phyloP scores from a whole-genome alignment of 2,797 vertebrate genomes.

The Malacoctenus gilli region DNA sequence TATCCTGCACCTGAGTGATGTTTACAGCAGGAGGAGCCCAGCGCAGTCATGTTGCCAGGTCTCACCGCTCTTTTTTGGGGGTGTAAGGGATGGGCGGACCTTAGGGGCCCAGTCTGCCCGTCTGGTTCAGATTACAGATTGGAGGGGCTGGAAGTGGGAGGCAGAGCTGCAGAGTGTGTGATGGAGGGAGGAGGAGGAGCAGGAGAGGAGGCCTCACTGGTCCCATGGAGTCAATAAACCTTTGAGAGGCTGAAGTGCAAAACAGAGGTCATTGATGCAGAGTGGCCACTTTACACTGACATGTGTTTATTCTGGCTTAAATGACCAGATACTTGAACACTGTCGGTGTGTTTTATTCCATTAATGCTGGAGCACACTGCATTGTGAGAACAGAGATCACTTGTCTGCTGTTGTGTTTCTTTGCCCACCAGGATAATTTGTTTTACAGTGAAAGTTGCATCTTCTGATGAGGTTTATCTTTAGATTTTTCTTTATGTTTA shows the following conservation, averaged over 20 bases:
- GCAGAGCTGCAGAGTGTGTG: conserved; percentile 23
- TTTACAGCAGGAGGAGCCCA: conserved; percentile 18
- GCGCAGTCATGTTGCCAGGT: conserved; percentile 48
- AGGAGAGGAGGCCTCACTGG: conserved; percentile 15
- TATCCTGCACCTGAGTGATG: background rate
- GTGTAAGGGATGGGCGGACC: conserved; percentile 65
- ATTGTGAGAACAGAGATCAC: background rate
- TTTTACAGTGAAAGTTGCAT: no score
- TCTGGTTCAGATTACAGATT: conserved; percentile 61
- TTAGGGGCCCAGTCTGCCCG: conserved; percentile 61
- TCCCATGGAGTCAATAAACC: conserved; percentile 25
- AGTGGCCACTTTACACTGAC: background rate
- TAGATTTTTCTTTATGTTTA: no score
- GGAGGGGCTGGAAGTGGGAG: conserved; percentile 8
- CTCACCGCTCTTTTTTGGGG: conserved; percentile 68
- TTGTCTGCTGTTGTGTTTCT: no score
- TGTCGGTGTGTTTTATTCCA: no score
- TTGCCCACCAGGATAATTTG: no score
- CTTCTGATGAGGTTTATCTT: no score
- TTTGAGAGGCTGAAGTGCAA: conserved; percentile 13
- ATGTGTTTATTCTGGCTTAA: conserved; percentile 6
- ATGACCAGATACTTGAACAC: background rate
- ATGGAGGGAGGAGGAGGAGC: conserved; percentile 7
- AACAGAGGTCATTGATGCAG: conserved; percentile 53
- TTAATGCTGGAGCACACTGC: no score